Evolutionary conservation across 2,113 vertebrate species (phyloP), one percentile per base, ranked within the genome.

Genomic region (Neodon shergylaensis): DNA sequence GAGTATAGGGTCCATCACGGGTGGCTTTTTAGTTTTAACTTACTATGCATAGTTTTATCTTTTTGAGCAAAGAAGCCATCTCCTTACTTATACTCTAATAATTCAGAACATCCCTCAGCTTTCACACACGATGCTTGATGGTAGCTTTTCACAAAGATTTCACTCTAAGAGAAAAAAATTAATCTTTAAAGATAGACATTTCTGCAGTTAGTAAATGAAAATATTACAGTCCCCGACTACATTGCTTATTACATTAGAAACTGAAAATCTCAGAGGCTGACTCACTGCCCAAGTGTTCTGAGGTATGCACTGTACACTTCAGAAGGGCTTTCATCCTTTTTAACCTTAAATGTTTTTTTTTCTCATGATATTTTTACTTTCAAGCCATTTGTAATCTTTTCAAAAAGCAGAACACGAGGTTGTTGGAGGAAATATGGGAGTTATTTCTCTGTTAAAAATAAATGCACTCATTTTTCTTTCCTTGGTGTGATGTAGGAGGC

Each of bases 381-480:
- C 49, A 92, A 92, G 12, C 47, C 44, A 92, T 47, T 92, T 91
- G 66, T 91, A 49, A 73, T 76, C 65, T 22, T 88, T 90, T 95
- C 77, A 79, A 47, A 65, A 92, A 84, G 31, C 33, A 87, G 6
- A 54, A 58, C 22, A 68, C 68, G 70, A 54, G 44, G n/a, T 21
- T 92, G 19, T 81, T 42, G 16, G 24, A 16, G 28, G 92, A 84
- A 91, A 76, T 84, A 58, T 49, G 52, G 12, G 79, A 79, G 52
- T 24, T 17, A 68, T 94, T 88, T 85, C 72, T 70, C 11, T 88
- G 52, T 77, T 76, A 66, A 33, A 12, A 77, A 94, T 54, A 81
- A 92, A 91, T 61, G 44, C 17, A 11, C 31, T 78, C n/a, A 3
- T 31, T 66, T 73, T 74, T 6, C 44, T 74, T 4, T 44, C 63